Base-by-base conservation (phyloP, 2,797 vertebrate genomes). In the Corythornis leucogaster region DNA sequence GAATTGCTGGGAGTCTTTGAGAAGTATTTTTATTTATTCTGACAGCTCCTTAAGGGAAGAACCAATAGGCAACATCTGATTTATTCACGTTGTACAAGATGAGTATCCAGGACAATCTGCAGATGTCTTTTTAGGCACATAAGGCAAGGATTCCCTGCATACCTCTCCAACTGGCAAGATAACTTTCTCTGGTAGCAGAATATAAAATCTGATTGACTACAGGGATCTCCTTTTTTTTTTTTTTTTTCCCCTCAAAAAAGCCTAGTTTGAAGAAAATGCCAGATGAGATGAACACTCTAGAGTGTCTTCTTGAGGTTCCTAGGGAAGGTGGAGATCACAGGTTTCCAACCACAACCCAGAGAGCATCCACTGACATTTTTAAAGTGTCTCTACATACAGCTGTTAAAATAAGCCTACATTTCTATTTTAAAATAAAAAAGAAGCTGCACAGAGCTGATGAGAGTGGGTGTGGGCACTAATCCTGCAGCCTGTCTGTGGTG, bases 191-290 rank as follows among this genome's bases (percentile, higher is more conserved):
- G 71, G 69, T 81, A 93, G 67, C 20, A 89, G 30, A 92, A 88
- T 86, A 63, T 46, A 89, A 63, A 77, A 76, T 5, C 19, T 71
- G 53, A 90, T 81, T 90, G 81, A 68, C 68, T 89, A 40, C 15
- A 62, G 74, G 54, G 40, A 92, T 91, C 15, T 80, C 57, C 73
- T 76, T 50, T 90, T 45, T 75, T n/a, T 13, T 58, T 58, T 33
- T 33, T 40, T 40, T 40, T 40, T 40, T 6, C 14, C 38, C 38
- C 38, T 83, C 69, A 51, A 51, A 35, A 59, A 53, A 91, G 89
- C 83, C 8, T 71, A 58, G 10, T 84, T 90, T 94, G 50, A 92
- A 86, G 58, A 90, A 89, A 94, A 94, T 92, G 28, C 61, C 89
- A 94, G 43, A 57, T 2, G 4, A 85, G 94, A 87, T 88, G 80